Conservation (phyloP, 1,140 invertebrate genomes). For the Parasteatoda tepidariorum region DNA sequence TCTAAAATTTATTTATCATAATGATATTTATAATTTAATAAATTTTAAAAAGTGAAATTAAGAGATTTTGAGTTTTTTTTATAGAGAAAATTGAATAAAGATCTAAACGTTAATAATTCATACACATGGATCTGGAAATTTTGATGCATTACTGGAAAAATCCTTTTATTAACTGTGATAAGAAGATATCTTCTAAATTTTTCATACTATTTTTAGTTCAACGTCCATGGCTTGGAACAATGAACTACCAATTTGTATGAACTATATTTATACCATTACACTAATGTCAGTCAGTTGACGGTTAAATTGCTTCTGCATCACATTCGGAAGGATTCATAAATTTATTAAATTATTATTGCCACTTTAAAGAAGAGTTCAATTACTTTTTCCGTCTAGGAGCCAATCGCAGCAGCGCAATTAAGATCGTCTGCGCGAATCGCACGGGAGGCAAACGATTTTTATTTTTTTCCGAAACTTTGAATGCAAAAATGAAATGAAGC, state of each 20-base stretch:
- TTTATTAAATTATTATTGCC: not conserved
- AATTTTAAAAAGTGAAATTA: too few relatives aligned
- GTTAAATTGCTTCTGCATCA: not conserved
- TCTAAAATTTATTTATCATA: too few relatives aligned
- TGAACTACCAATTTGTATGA: not conserved
- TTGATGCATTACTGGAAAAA: too few relatives aligned
- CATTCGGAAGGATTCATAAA: not conserved
- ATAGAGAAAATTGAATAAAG: too few relatives aligned
- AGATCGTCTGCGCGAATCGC: not conserved
- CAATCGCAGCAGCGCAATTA: not conserved
- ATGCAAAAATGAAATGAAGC: not conserved
- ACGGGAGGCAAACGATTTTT: not conserved
- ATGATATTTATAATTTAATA: too few relatives aligned
- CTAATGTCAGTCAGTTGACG: not conserved
- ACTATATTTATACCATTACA: not conserved
- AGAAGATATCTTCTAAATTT: too few relatives aligned
- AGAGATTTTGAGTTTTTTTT: too few relatives aligned
- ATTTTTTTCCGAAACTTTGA: too few relatives aligned
- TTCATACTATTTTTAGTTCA: not conserved
- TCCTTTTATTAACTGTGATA: too few relatives aligned
- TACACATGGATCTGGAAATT: too few relatives aligned
- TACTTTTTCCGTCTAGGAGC: not conserved
- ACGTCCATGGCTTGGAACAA: not conserved
- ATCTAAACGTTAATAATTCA: too few relatives aligned
- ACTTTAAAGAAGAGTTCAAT: not conserved